Conservation (phyloP, 1,140 invertebrate species). For the Drosophila melanogaster region DNA sequence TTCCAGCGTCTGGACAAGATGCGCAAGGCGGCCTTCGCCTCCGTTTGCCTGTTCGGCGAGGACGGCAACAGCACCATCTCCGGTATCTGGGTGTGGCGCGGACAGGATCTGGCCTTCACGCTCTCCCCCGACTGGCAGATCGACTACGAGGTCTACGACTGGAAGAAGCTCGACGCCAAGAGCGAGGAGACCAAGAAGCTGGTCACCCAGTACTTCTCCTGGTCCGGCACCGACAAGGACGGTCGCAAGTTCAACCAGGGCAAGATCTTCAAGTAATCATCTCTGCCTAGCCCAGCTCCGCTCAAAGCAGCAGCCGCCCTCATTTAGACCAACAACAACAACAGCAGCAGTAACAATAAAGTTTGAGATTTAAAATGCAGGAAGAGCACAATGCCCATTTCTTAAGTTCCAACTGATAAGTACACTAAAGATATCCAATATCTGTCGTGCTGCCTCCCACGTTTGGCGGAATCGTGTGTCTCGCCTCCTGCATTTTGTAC, state of each 20-base stretch:
- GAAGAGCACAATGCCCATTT: conserved; percentile 51
- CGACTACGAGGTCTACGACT: conserved; percentile 98
- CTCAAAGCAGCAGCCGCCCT: conserved; percentile 12
- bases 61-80: conserved; percentile 97
- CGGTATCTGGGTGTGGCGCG: conserved; percentile 98
- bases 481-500: conserved; percentile 52
- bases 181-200: conserved; percentile 94
- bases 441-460: conserved; percentile 52
- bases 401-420: conserved; percentile 72
- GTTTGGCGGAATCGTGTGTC: conserved; percentile 36
- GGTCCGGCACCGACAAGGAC: conserved; percentile 94
- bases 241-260: conserved; percentile 98
- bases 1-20: conserved; percentile 99
- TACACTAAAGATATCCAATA: conserved; percentile 45
- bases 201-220: conserved; percentile 96
- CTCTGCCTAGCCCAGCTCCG: conserved; percentile 11
- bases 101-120: conserved; percentile 96
- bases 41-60: conserved; percentile 96
- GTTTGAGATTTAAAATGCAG: conserved; percentile 62
- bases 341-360: conserved; percentile 38
- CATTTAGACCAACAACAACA: conserved; percentile 13
- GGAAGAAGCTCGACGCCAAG: conserved; percentile 96
- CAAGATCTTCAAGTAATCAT: conserved; percentile 98
- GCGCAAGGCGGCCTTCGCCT: conserved; percentile 98
- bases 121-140: conserved; percentile 96